A percentile compares a stretch with the other conserved stretches of the same genome.
These are phyloP conservation scores for Panulirus ornatus DNA, from an alignment of 1,140 invertebrate species.

Conservation along the genomic window DNA sequence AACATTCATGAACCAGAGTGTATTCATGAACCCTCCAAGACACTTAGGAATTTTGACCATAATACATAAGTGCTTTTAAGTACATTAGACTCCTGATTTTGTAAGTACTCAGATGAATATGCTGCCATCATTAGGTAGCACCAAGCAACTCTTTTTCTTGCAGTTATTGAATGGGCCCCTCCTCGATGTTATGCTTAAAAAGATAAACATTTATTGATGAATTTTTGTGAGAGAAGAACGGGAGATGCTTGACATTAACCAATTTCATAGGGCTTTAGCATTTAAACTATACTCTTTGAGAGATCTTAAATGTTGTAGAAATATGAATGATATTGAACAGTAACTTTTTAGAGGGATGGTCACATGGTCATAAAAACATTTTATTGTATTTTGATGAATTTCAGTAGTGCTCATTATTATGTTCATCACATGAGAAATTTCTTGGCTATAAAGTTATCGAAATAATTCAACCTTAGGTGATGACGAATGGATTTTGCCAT, in stretches of 20 bases:
- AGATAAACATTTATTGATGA: conserved; percentile 57
- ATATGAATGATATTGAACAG: background rate
- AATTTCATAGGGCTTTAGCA: background rate
- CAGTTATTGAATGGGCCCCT: conserved; percentile 71
- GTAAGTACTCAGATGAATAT: conserved; percentile 54
- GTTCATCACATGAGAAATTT: conserved; percentile 15
- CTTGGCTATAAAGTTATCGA: conserved; percentile 11
- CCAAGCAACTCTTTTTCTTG: conserved; percentile 49
- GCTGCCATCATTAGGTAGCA: conserved; percentile 31
- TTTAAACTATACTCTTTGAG: background rate
- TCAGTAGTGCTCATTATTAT: background rate
- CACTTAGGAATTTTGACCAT: conserved; percentile 55
- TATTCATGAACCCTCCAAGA: conserved; percentile 38
- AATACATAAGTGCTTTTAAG: conserved; percentile 65
- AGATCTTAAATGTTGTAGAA: background rate
- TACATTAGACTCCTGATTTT: conserved; percentile 64
- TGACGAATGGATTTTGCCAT: too few species aligned
- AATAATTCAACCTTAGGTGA: too few species aligned
- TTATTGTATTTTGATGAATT: background rate
- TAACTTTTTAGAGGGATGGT: too few species aligned
- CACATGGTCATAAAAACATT: too few species aligned
- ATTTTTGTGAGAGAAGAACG: conserved; percentile 65
- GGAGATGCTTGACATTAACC: conserved; percentile 20
- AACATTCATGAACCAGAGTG: conserved; percentile 9
- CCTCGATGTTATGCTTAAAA: conserved; percentile 72